Percentiles rank a stretch among this genome's conserved stretches.
Evolutionary conservation across 2,888 invertebrate genomes (phyloP).

Genomic region (Balanococcus diminutus): DNA sequence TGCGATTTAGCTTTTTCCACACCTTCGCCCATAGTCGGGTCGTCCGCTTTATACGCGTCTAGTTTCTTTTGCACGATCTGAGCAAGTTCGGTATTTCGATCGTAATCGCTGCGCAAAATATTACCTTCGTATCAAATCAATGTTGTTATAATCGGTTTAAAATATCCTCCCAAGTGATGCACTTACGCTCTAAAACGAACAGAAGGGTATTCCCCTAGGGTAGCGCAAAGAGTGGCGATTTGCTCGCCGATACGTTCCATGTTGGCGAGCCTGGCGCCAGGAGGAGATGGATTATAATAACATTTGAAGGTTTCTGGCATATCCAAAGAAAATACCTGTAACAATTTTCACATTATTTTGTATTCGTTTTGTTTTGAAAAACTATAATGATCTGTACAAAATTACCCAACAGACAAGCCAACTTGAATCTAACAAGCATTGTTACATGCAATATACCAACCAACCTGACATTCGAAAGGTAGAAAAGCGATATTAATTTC

Average conservation of each 20-base stretch:
- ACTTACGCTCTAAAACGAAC: conserved; percentile 82
- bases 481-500: conserved; percentile 99
- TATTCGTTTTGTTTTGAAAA: not conserved
- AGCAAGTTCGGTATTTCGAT: conserved; percentile 94
- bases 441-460: conserved; percentile 56
- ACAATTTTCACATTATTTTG: not conserved
- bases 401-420: too few species aligned
- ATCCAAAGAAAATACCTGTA: conserved; percentile 91
- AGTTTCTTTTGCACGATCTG: conserved; percentile 98
- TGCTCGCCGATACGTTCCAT: conserved; percentile 99
- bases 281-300: conserved; percentile 90
- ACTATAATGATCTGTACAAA: not conserved
- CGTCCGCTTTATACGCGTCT: conserved; percentile 99
- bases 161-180: not conserved
- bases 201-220: conserved; percentile 96
- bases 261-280: conserved; percentile 81
- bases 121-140: not conserved
- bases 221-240: conserved; percentile 98
- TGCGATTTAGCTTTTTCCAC: conserved; percentile 96
- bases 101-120: conserved; percentile 79
- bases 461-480: conserved; percentile 97
- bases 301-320: conserved; percentile 95
- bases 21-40: conserved; percentile 99
- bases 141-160: not conserved
- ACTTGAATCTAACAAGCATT: not conserved